These are phyloP conservation scores for Pycnomerus fuliginosus DNA, from an alignment of 2,888 invertebrate genomes.

Conservation along the genomic window DNA sequence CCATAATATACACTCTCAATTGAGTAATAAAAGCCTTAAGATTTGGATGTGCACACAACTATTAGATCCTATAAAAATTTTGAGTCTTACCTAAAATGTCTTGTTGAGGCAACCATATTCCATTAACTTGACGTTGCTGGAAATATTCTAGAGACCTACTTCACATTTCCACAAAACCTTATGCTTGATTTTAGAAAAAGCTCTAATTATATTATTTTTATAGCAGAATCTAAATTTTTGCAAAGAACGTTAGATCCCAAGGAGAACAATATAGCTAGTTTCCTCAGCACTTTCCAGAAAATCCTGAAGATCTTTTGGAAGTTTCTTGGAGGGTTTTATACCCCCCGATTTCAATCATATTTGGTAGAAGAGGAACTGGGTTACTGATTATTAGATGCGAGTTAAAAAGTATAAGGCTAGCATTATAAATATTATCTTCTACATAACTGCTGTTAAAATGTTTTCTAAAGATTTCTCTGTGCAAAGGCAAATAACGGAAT, in stretches of 20 bases:
- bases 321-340: constrained; percentile 33
- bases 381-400: constrained; percentile 55
- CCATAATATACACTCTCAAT: constrained; percentile 54
- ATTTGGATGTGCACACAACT: constrained; percentile 52
- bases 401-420: constrained; percentile 39
- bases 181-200: constrained; percentile 48
- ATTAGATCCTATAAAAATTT: too few species aligned
- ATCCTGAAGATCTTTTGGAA: constrained; percentile 33
- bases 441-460: constrained; percentile 34
- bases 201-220: constrained; percentile 40
- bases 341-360: too few species aligned
- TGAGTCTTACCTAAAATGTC: constrained; percentile 44
- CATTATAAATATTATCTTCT: constrained; percentile 33
- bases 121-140: constrained; percentile 47
- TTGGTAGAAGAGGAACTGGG: constrained; percentile 56
- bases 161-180: constrained; percentile 54
- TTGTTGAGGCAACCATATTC: constrained; percentile 51
- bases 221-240: constrained; percentile 37
- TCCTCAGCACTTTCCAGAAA: constrained; percentile 30
- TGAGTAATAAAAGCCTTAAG: constrained; percentile 54
- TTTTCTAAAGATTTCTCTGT: constrained; percentile 32
- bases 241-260: constrained; percentile 51
- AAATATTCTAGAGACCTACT: constrained; percentile 37
- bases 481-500: constrained; percentile 22
- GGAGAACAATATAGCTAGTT: constrained; percentile 46